Conservation (phyloP, 2,113 vertebrate genomes). For the Otocyon megalotis region DNA sequence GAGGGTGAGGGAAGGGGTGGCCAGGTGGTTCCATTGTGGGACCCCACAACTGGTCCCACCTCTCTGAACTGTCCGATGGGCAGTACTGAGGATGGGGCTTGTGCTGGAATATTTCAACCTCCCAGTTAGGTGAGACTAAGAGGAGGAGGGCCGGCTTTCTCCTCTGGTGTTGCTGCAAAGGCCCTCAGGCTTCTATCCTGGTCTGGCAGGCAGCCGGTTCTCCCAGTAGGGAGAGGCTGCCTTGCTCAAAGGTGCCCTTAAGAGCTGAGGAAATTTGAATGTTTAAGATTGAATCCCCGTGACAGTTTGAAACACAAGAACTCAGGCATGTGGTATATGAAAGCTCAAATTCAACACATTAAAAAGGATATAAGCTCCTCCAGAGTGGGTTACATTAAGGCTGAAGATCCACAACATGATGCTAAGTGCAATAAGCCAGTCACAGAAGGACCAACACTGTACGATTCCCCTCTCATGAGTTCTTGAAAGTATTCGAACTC, state of each 20-base stretch:
- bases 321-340: neutral
- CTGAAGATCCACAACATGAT: neutral
- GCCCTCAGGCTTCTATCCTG: neutral
- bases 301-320: neutral
- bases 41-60: rapidly evolving
- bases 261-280: neutral
- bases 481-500: neutral
- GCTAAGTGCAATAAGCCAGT: neutral
- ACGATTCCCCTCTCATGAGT: neutral
- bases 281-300: neutral
- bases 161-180: neutral
- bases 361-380: neutral
- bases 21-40: neutral
- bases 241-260: neutral
- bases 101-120: neutral
- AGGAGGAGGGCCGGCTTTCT: neutral
- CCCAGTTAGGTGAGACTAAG: neutral
- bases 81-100: neutral
- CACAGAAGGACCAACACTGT: neutral
- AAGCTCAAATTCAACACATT: neutral
- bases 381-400: neutral
- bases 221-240: neutral
- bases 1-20: neutral
- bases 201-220: too few species aligned
- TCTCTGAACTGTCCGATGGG: neutral